Base-by-base conservation (phyloP, 2,888 invertebrate genomes). In the Nemotelus nigrinus region DNA sequence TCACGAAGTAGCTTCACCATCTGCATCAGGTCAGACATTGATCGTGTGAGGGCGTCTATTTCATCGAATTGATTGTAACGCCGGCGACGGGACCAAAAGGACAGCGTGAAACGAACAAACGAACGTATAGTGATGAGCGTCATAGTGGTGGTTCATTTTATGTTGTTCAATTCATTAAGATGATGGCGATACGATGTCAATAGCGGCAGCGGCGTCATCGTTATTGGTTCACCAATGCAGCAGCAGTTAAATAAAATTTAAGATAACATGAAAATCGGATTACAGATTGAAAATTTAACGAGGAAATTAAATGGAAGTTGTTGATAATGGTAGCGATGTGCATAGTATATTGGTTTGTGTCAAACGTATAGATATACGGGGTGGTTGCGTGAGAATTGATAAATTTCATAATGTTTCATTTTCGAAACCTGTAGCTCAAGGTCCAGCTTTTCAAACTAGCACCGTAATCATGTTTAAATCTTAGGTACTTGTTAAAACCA, bases 1-100 rank as follows among this genome's bases (percentile, higher is more conserved):
- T 90, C 89, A 81, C 92, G 92, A 60, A 96, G 89, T 76, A 90
- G 86, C 83, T 92, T 92, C n/a, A 92, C 91, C 68, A 91, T 89
- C 81, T 89, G 89, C 83, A 92, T 91, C 80, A 94, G 88, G 82
- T 91, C 90, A 84, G 91, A 91, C 81, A 94, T 86, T 3, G 92
- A 90, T 85, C 91, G 91, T 81, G 92, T 88, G 82, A 93, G 87
- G 80, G 90, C 88, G 83, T 89, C 90, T 90, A 82, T 65, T 55
- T 8, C 25, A 25, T 7, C 25, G 41, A n/a, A 25, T 25, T 25
- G 25, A 25, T 25, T 25, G 25, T 25, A 25, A 25, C 25, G 25
- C 25, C 25, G 43, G 43, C 63, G 10, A 50, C 50, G 7, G 10
- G 10, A 5, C 50, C 5, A 10, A 57, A 64, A 77, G 63, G 57